Evolutionary conservation across 2,113 vertebrate species (phyloP), one percentile per base, ranked within the genome.

Genomic region (Rhinoderma darwinii): DNA sequence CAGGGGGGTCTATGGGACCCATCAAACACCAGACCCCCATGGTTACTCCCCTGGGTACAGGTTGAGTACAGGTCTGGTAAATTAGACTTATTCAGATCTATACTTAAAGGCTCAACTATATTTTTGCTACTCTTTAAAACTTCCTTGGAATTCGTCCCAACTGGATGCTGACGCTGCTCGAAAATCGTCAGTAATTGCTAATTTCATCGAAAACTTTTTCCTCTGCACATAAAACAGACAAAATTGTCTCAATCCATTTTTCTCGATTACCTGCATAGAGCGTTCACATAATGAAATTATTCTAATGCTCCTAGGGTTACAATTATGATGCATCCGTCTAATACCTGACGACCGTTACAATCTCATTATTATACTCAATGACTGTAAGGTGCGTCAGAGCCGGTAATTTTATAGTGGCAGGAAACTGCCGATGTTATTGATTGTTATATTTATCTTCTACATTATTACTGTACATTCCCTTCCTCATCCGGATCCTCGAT

Each of bases 371-470:
- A 50, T 18, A 3, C 43, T 47, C 44, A 77, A 77, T 50, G 74
- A 77, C 27, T 77, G 41, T 17, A 50, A 27, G 41, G 73, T 44
- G 73, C 73, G 4, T 27, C 25, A 0, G 41, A 27, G 44, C 74
- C 27, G 74, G 43, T 77, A 27, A 77, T 77, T 50, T 47, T 77
- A 30, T 50, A 2, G 44, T 50, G 41, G 68, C 68, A 37, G 32
- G 35, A n/a, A 47, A 30, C 11, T 50, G 43, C 43, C 17, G 44
- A 77, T 30, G 74, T 77, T 50, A 77, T 77, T 50, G 74, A 77
- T 77, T 30, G 25, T 50, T 50, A 30, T 50, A 77, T 77, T 77
- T 77, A 77, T 77, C 43, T 50, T 50, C 44, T 32, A 50, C n/a
- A 20, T 51, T 47, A 32, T 2, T 7, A 3, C 43, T 32, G n/a